Percentiles rank a stretch among this genome's conserved stretches.
Conservation (phyloP, 2,888 invertebrate species). For the Xestia xanthographa region DNA sequence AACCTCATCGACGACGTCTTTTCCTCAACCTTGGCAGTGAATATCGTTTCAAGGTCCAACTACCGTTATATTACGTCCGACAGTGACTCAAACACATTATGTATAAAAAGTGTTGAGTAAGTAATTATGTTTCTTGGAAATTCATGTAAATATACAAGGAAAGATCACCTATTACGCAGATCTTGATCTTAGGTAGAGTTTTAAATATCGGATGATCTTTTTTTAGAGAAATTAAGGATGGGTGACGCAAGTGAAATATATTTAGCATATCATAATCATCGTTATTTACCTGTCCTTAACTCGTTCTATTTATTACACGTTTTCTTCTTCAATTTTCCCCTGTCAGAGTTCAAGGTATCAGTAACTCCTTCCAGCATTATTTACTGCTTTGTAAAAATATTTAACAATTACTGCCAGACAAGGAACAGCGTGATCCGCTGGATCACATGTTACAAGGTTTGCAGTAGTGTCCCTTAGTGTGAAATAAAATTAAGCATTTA, state of each 20-base stretch:
- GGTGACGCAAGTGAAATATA: neutral
- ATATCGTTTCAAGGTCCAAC: constrained; percentile 58
- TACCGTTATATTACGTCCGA: constrained; percentile 63
- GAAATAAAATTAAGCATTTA: neutral
- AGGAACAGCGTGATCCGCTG: too few species aligned
- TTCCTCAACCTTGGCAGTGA: constrained; percentile 66
- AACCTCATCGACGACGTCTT: constrained; percentile 44
- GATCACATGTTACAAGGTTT: neutral
- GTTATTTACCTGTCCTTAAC: too few species aligned
- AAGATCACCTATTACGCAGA: constrained; percentile 38
- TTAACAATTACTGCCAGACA: neutral
- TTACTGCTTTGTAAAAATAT: neutral
- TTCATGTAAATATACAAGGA: constrained; percentile 57
- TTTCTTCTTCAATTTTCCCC: neutral
- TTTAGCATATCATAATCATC: neutral
- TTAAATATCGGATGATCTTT: constrained; percentile 9
- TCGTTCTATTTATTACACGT: neutral
- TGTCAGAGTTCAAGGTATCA: neutral
- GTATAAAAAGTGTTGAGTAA: constrained; percentile 52
- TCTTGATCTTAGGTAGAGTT: constrained; percentile 2
- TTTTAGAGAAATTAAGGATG: neutral
- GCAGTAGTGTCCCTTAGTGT: neutral
- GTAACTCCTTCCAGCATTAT: neutral
- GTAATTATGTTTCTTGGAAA: constrained; percentile 59
- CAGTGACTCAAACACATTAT: constrained; percentile 57